A percentile compares a stretch with the other conserved stretches of the same genome.
These are phyloP conservation scores for Allolobophora icterica DNA, from an alignment of 2,888 invertebrate species.

Conservation along the genomic window DNA sequence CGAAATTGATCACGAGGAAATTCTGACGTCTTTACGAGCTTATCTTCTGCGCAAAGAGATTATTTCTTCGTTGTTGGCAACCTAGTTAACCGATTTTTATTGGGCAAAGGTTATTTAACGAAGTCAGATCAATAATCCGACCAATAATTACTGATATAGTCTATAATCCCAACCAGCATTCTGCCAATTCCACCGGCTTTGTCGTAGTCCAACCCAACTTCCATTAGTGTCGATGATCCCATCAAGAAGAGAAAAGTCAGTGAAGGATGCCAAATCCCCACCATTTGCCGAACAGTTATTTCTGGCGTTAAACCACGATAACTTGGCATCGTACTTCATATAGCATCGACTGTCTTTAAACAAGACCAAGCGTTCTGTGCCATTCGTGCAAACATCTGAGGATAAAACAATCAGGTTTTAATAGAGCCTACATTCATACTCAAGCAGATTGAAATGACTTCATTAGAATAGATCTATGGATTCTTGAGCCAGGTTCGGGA, in stretches of 20 bases:
- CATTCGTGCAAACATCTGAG: background rate
- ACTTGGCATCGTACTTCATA: background rate
- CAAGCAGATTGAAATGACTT: too few relatives aligned
- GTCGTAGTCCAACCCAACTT: background rate
- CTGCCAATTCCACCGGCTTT: constrained; percentile 1
- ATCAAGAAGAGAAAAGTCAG: background rate
- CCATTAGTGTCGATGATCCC: background rate
- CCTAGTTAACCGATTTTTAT: too few relatives aligned
- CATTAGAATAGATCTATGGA: too few relatives aligned
- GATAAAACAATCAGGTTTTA: background rate
- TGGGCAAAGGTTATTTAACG: too few relatives aligned
- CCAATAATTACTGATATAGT: background rate
- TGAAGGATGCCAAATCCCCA: background rate
- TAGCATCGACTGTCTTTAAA: background rate
- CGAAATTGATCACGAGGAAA: too few relatives aligned
- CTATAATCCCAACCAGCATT: background rate
- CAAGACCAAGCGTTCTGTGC: background rate
- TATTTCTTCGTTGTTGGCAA: too few relatives aligned
- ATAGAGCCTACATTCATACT: background rate
- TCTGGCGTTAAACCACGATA: constrained; percentile 18
- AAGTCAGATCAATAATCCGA: too few relatives aligned
- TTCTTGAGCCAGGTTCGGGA: too few relatives aligned
- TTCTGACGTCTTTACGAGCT: too few relatives aligned
- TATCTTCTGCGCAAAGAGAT: too few relatives aligned
- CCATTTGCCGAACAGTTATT: background rate